These are phyloP conservation scores for Mellivora capensis DNA, from an alignment of 2,113 vertebrate species.

Conservation along the genomic window DNA sequence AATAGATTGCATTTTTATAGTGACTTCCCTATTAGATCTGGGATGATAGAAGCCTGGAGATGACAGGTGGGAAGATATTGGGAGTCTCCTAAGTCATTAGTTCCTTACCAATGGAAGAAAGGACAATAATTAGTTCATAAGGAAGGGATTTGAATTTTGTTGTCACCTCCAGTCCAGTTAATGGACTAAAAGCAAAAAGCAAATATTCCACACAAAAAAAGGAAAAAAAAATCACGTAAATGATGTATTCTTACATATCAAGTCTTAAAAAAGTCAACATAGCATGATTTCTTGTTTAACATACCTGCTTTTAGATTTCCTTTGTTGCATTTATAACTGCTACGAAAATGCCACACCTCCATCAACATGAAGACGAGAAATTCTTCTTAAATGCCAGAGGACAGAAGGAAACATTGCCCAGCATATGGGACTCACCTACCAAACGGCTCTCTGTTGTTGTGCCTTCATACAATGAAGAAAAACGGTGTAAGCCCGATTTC, in stretches of 20 bases:
- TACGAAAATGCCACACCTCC: conserved; percentile 80
- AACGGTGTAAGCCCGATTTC: conserved; percentile 80
- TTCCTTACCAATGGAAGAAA: neutral
- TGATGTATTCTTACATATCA: neutral
- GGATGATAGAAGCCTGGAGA: neutral
- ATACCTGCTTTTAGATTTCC: conserved; percentile 80
- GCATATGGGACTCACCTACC: conserved; percentile 86
- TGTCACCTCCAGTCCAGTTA: neutral
- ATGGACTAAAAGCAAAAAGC: neutral
- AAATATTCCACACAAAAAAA: neutral
- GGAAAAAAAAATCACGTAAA: neutral
- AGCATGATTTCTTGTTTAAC: neutral
- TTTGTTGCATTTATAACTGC: conserved; percentile 89
- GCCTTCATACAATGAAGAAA: conserved; percentile 96
- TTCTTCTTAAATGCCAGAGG: conserved; percentile 84
- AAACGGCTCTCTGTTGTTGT: conserved; percentile 92
- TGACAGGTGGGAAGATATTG: neutral
- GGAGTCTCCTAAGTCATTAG: neutral
- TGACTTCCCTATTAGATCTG: neutral
- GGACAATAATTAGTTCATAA: neutral
- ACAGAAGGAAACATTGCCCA: conserved; percentile 85
- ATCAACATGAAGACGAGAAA: conserved; percentile 86
- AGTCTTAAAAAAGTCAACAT: neutral
- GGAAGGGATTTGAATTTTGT: neutral
- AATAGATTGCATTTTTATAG: neutral